These are phyloP conservation scores for Coleophora flavipennella DNA, from an alignment of 2,888 invertebrate genomes.

Conservation along the genomic window DNA sequence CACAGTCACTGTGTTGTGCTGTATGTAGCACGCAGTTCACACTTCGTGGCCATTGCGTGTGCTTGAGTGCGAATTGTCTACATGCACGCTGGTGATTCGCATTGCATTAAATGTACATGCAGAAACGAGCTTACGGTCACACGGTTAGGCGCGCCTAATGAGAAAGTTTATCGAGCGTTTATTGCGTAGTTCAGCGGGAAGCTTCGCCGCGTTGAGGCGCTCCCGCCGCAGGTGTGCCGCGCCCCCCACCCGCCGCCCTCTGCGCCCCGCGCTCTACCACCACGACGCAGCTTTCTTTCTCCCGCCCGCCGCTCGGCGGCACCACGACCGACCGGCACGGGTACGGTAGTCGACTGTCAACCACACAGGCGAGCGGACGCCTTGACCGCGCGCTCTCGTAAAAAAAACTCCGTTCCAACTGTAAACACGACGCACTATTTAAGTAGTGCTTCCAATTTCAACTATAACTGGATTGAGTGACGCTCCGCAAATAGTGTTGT, in stretches of 20 bases:
- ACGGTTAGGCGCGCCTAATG: constrained; percentile 71
- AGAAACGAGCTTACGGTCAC: constrained; percentile 67
- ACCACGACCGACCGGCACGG: constrained; percentile 14
- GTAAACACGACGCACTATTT: constrained; percentile 67
- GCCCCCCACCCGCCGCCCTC: constrained; percentile 31
- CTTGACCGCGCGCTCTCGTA: constrained; percentile 18
- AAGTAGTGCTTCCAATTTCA: constrained; percentile 57
- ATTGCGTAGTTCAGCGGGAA: constrained; percentile 69
- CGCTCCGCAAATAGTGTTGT: constrained; percentile 47
- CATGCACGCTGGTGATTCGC: constrained; percentile 50
- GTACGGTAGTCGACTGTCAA: constrained; percentile 58
- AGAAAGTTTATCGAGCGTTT: constrained; percentile 73
- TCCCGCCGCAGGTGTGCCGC: constrained; percentile 60
- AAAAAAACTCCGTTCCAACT: constrained; percentile 57
- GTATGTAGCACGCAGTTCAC: constrained; percentile 23
- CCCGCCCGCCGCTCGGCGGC: constrained; percentile 34
- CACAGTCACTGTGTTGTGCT: too few relatives aligned
- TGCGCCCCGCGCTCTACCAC: constrained; percentile 23
- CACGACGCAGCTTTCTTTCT: constrained; percentile 35
- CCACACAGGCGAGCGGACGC: constrained; percentile 43
- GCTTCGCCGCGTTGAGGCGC: constrained; percentile 53
- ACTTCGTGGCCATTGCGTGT: background rate
- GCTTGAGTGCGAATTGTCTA: constrained; percentile 41
- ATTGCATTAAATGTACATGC: constrained; percentile 53
- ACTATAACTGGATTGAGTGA: constrained; percentile 51